Evolutionary conservation across 1,140 invertebrate species (phyloP).

Genomic region (Achatina immaculata): DNA sequence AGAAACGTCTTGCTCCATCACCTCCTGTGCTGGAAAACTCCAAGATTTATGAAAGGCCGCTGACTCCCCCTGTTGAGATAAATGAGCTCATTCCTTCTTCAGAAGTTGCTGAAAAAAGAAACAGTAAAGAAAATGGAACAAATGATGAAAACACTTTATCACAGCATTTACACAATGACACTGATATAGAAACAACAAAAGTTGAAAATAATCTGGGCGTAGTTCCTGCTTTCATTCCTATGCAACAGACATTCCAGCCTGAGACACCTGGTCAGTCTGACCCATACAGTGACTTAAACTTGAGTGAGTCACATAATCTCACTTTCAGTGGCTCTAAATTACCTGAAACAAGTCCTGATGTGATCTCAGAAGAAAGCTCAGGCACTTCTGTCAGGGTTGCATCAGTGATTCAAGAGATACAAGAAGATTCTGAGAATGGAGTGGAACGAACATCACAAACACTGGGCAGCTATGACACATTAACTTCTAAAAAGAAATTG

Average conservation of each 20-base stretch:
- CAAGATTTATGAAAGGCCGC: background rate
- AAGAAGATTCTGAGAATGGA: slow-evolving; percentile 6
- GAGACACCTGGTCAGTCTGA: slow-evolving; percentile 68
- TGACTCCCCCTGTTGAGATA: background rate
- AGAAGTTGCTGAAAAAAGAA: slow-evolving; percentile 11
- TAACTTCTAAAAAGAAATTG: slow-evolving; percentile 54
- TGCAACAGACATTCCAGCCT: background rate
- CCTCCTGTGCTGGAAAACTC: slow-evolving; percentile 44
- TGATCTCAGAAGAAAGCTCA: slow-evolving; percentile 59
- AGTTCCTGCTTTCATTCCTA: background rate
- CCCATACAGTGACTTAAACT: slow-evolving; percentile 82
- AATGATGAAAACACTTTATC: slow-evolving; percentile 5
- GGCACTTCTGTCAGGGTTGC: slow-evolving; percentile 53
- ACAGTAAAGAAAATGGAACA: slow-evolving; percentile 8
- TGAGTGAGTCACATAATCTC: slow-evolving; percentile 82
- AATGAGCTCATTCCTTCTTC: no score
- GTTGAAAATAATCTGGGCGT: no score
- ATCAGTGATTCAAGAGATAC: slow-evolving; percentile 16
- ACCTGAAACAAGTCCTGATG: slow-evolving; percentile 58
- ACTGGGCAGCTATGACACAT: slow-evolving; percentile 24
- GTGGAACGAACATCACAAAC: no score
- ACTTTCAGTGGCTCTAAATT: slow-evolving; percentile 77
- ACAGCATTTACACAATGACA: background rate
- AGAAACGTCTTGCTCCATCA: slow-evolving; percentile 56
- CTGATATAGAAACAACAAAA: background rate